Evolutionary conservation across 2,113 vertebrate genomes (phyloP).

Genomic region (Tachysurus fulvidraco): DNA sequence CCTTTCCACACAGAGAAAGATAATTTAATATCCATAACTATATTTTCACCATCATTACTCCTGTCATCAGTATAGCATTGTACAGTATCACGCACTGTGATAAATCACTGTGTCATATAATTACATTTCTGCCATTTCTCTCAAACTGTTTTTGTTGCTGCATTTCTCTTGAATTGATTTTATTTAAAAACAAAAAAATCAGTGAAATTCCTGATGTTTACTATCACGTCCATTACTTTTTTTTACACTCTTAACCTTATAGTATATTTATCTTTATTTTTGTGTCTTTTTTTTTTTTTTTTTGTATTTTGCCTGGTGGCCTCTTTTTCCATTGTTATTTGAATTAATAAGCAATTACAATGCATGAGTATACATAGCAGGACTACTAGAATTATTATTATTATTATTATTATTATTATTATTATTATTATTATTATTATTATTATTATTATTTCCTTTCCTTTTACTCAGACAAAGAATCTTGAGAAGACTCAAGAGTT

Average conservation of each 20-base stretch:
- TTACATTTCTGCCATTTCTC: not conserved
- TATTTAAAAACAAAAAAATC: too few species aligned
- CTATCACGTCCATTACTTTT: not conserved
- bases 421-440: not conserved
- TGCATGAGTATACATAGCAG: not conserved
- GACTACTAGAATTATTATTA: not conserved
- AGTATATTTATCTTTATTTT: not conserved
- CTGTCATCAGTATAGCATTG: not conserved
- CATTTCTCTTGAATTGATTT: too few species aligned
- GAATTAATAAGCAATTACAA: not conserved
- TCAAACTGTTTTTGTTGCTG: too few species aligned
- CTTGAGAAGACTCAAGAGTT: conserved; percentile 93
- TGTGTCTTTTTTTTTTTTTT: not conserved
- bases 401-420: not conserved
- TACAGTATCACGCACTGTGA: not conserved
- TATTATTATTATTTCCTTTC: not conserved
- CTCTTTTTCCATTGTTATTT: not conserved
- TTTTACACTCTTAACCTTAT: not conserved
- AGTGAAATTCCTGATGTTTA: too few species aligned
- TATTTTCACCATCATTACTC: too few species aligned
- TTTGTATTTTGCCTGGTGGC: too few species aligned
- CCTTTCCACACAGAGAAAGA: not conserved
- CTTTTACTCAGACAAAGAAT: conserved; percentile 71
- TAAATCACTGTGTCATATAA: not conserved
- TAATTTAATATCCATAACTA: too few species aligned